These are phyloP conservation scores for Mionectes olivaceus DNA, from an alignment of 2,797 vertebrate genomes.

Conservation along the genomic window DNA sequence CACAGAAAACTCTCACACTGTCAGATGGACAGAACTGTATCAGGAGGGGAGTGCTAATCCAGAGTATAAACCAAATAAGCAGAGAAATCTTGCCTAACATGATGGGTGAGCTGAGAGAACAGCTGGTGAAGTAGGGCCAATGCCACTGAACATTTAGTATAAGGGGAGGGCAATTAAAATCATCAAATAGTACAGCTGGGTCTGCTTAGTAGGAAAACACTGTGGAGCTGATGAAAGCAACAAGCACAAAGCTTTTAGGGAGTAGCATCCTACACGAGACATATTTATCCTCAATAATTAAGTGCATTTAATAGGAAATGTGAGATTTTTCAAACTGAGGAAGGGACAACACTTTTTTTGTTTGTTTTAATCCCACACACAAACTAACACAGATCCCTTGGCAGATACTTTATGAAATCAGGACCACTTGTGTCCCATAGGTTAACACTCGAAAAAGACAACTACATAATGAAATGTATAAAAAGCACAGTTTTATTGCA, in stretches of 20 bases:
- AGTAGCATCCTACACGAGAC: background rate
- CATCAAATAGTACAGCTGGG: background rate
- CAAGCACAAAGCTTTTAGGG: background rate
- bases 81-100: background rate
- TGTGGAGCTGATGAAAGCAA: background rate
- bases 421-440: background rate
- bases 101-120: background rate
- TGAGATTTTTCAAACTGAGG: background rate
- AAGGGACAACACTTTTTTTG: background rate
- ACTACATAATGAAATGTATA: background rate
- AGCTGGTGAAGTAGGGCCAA: background rate
- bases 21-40: background rate
- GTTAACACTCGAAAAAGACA: background rate
- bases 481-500: background rate
- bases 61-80: background rate
- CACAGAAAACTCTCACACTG: background rate
- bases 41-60: constrained; percentile 4
- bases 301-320: background rate
- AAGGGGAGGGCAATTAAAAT: background rate
- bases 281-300: background rate
- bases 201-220: background rate
- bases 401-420: background rate
- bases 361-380: background rate
- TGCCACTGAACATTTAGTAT: background rate
- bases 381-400: background rate